Percentiles rank a stretch among this genome's conserved stretches.
phyloP scores from a whole-genome alignment of 2,113 vertebrate genomes.

The Butorides virescens region DNA sequence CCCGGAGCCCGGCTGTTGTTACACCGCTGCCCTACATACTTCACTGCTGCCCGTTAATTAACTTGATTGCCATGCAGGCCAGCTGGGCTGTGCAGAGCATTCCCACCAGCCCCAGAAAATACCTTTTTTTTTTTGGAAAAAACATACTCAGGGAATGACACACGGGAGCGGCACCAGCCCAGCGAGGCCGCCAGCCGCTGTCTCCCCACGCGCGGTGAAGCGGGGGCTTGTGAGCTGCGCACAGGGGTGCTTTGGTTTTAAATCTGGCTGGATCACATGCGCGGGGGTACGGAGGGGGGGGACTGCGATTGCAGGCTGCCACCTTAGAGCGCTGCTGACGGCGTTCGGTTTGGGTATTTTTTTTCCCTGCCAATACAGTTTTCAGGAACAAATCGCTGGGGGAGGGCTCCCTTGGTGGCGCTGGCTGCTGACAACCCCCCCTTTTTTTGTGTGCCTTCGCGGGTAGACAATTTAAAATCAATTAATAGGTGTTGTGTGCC shows the following conservation, averaged over 20 bases:
- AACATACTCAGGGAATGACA: neutral
- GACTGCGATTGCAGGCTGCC: neutral
- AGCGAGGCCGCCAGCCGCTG: neutral
- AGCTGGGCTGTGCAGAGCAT: neutral
- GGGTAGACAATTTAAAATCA: neutral
- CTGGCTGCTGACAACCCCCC: neutral
- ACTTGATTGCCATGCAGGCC: neutral
- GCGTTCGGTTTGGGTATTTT: neutral
- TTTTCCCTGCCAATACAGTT: neutral
- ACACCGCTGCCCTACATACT: neutral
- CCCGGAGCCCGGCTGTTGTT: accelerated
- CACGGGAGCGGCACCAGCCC: no score
- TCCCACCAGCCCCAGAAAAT: neutral
- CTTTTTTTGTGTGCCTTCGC: neutral
- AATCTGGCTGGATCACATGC: accelerated
- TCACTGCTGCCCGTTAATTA: neutral
- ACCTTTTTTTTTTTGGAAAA: neutral
- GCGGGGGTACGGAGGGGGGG: neutral
- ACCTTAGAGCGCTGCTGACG: neutral
- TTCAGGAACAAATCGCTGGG: neutral
- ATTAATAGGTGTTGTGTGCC: neutral
- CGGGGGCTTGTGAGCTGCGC: neutral
- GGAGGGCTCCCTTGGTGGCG: neutral
- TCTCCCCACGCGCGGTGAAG: neutral
- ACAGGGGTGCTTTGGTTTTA: neutral